Evolutionary conservation across 2,113 vertebrate species (phyloP), one percentile per base, ranked within the genome.

Genomic region (Acrocephalus kingi): DNA sequence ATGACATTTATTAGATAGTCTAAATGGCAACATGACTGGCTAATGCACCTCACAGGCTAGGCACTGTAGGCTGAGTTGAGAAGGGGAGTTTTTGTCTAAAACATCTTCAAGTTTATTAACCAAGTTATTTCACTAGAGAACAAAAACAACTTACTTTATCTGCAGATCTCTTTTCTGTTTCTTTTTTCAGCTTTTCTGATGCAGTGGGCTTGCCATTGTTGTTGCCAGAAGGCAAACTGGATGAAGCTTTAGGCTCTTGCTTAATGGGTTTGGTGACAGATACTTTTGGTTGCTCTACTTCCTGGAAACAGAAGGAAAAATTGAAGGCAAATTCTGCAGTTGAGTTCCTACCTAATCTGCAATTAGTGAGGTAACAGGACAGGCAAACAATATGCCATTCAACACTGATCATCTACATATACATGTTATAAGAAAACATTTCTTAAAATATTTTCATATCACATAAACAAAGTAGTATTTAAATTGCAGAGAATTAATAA

Each of bases 171-270:
- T 99, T 99, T 92, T 99, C 99, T 28, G 58, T 92, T 64, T 99
- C 99, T 89, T 99, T 99, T 97, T 99, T 99, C 91, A 97, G 98
- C 87, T 99, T 99, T 92, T 99, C 99, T 15, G 98, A 96, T 67
- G 97, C 81, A 84, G 97, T 88, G 59, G 98, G 97, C 89, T 99
- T 99, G 94, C 98, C 98, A 85, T 98, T 99, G 94, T 97, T 98
- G 92, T 97, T 98, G 87, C 98, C 97, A 85, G 98, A 98, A 51
- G 98, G 97, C 56, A 99, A 98, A 93, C 94, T 98, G 15, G 98
- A 98, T 46, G 98, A 94, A 18, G 97, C 96, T 97, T 99, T 99
- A 54, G 98, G 97, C 54, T 99, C 99, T 90, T 98, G 99, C 95
- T 99, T 99, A 96, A 98, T 84, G 59, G 98, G 94, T 96, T 99